Base-by-base conservation (phyloP, 2,888 invertebrate species). In the Elmis aenea region DNA sequence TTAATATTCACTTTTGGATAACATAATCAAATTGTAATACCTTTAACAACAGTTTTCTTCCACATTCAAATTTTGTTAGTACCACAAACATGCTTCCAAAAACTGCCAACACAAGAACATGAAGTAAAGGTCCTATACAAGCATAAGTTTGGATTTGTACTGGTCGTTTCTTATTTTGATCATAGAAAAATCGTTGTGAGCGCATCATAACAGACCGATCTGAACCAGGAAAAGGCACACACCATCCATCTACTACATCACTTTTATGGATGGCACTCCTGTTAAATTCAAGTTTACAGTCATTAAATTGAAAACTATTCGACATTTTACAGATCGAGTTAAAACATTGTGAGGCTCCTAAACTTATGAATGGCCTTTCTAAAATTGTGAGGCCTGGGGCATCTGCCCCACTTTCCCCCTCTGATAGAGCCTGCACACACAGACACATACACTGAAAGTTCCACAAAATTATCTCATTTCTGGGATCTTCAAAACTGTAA, bases 151-250 rank as follows among this genome's bases (percentile, higher is more conserved):
- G 73, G 62, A 87, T 74, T 67, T 93, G 91, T 4, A 77, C 77
- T 0, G 95, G 94, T 3, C 90, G 76, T 48, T 76, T 71, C 33
- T 82, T 76, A 1, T 79, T 74, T 1, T 70, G 64, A 23, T 83
- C 79, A 59, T 78, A 82, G 11, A 89, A 74, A 59, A 75, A 77
- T 30, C 86, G 75, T 64, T 95, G 93, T 0, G 90, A 81, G 26
- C 95, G 76, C 60, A 77, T 69, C n/a, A 85, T 79, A 1, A 95
- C 81, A 1, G 92, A 81, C 40, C 79, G 75, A 70, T 95, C 95
- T 5, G 89, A 72, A 15, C 91, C 90, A 0, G 79, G 78, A 69
- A 95, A 94, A 1, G 89, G 83, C 28, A 79, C 77, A 55, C 42
- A 37, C 48, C 51, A 55, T 4, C 32, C 32, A 12, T 40, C 37